Conservation (phyloP, 2,888 invertebrate genomes). For the Drosophila rellima region DNA sequence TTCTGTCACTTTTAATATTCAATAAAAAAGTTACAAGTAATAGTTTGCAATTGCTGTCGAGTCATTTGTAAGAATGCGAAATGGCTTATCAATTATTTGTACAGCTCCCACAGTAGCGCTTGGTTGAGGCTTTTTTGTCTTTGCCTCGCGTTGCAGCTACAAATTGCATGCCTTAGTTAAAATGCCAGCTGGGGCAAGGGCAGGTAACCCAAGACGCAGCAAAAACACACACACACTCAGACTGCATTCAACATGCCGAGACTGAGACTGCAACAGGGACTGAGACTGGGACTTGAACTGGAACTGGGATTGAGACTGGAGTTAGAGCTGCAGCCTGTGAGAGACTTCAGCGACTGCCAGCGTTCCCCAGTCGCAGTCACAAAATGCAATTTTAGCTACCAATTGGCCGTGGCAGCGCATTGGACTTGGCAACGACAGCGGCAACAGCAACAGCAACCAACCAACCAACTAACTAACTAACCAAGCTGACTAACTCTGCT, state of each 20-base stretch:
- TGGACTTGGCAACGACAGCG: constrained; percentile 27
- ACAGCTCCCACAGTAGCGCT: constrained; percentile 31
- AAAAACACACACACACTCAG: background rate
- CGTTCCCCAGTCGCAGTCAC: constrained; percentile 56
- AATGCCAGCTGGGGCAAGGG: constrained; percentile 62
- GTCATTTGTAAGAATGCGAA: constrained; percentile 3
- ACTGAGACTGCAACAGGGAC: constrained; percentile 3
- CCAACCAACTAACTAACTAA: constrained; percentile 32
- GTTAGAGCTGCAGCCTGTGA: background rate
- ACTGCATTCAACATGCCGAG: constrained; percentile 1
- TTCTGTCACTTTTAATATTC: background rate
- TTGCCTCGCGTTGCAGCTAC: constrained; percentile 25
- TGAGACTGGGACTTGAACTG: background rate
- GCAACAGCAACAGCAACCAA: constrained; percentile 9
- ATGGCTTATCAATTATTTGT: constrained; percentile 21
- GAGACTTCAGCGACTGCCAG: constrained; percentile 27
- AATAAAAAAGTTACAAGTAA: background rate
- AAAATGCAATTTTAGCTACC: constrained; percentile 81
- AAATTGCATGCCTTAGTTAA: constrained; percentile 61
- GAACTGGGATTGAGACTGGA: background rate
- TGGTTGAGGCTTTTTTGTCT: background rate
- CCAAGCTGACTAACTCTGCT: constrained; percentile 34
- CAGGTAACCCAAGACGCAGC: constrained; percentile 56
- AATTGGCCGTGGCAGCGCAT: constrained; percentile 71
- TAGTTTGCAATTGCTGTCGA: background rate